Base-by-base conservation (phyloP, 2,797 vertebrate species). In the Sebastes glaucus region DNA sequence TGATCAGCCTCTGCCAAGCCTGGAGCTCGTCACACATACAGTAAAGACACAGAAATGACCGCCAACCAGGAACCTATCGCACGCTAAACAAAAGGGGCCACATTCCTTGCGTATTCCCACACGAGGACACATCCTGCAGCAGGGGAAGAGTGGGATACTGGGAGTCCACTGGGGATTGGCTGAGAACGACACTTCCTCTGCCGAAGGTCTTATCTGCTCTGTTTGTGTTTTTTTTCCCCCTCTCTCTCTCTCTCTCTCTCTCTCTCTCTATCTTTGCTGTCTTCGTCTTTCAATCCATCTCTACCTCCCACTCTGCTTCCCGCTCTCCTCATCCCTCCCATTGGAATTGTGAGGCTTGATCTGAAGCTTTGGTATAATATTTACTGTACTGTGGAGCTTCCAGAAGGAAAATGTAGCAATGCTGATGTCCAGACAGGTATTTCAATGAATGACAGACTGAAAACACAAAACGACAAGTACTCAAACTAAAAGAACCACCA, bases 101-200 rank as follows among this genome's bases (percentile, higher is more conserved):
- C 95, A 96, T 96, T 96, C 94, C 92, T 90, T 59, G 80, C 74
- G 87, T 94, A 94, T 95, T 96, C 95, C 95, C 95, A 94, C 94
- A 92, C 72, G 89, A 93, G 90, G 90, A 91, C 84, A 87, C 92
- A 93, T 96, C 95, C 95, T 95, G 94, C 87, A 84, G 92, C 91
- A 90, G 88, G 89, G 93, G 89, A 93, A 90, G 91, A 88, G 86
- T 78, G 89, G 93, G 93, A 93, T 90, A 69, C 84, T 89, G 88
- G 88, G 88, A 91, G 78, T 92, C 93, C 92, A 59, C 74, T 82
- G 93, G 94, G 93, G 88, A 91, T 88, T 87, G 82, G 90, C 88
- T 73, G 81, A 86, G 90, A 92, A 89, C 61, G 86, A 93, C 91
- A 89, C 93, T 96, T 96, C 95, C 95, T 95, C 87, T 90, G 88